phyloP scores from a whole-genome alignment of 1,140 invertebrate species.

The Galleria mellonella region DNA sequence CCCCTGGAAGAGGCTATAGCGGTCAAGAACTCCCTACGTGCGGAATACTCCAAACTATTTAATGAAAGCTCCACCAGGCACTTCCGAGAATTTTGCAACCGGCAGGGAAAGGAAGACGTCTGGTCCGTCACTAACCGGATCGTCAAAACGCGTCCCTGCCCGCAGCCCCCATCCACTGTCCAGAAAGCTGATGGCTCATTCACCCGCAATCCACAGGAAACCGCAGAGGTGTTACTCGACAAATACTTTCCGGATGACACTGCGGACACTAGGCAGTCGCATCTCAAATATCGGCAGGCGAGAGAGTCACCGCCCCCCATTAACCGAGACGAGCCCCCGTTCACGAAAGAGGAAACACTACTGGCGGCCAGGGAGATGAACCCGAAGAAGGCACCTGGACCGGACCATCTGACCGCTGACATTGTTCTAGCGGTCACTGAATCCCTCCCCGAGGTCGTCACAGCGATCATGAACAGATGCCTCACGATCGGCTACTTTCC shows the following conservation, averaged over 20 bases:
- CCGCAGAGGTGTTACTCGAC: slow-evolving; percentile 12
- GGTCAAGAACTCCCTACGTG: too few species aligned
- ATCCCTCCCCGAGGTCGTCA: background rate
- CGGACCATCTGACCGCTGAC: slow-evolving; percentile 3
- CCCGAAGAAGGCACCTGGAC: slow-evolving; percentile 5
- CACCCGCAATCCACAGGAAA: slow-evolving; percentile 8
- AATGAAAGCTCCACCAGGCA: background rate
- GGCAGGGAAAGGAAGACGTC: slow-evolving; percentile 6
- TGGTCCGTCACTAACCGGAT: slow-evolving; percentile 1
- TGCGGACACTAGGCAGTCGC: background rate
- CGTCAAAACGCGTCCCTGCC: background rate
- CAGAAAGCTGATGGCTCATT: background rate
- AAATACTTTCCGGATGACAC: slow-evolving; percentile 6
- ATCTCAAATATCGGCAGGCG: background rate
- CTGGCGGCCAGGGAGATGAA: background rate
- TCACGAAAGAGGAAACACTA: background rate
- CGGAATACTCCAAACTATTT: too few species aligned
- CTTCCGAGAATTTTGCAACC: slow-evolving; percentile 4
- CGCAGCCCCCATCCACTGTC: too few species aligned
- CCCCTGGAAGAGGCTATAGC: too few species aligned
- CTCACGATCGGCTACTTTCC: slow-evolving; percentile 2
- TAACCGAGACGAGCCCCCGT: background rate
- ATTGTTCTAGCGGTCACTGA: background rate
- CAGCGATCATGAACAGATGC: slow-evolving; percentile 1
- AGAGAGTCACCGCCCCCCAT: background rate